Percentiles rank a stretch among this genome's conserved stretches.
Evolutionary conservation across 2,797 vertebrate genomes (phyloP).

Genomic region (Schizopygopsis pylzovi): DNA sequence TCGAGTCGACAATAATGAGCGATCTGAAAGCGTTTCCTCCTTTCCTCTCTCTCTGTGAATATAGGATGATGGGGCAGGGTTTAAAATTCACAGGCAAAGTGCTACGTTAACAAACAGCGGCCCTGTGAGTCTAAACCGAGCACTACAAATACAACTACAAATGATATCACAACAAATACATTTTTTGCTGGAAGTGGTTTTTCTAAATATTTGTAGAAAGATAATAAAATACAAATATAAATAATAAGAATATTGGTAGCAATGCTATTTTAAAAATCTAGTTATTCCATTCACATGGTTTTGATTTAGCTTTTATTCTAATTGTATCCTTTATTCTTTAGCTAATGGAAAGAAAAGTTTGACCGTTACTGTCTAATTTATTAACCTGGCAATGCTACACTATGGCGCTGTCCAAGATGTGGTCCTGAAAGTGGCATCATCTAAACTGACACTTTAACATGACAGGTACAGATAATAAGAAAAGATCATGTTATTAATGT

Average conservation of each 20-base stretch:
- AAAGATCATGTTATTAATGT: neutral
- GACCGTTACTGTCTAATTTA: neutral
- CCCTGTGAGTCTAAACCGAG: slow-evolving; percentile 67
- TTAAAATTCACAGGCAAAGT: neutral
- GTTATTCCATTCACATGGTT: no score
- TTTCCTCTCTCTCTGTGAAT: neutral
- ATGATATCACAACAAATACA: neutral
- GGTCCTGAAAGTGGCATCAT: neutral
- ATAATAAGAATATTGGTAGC: neutral
- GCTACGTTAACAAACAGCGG: slow-evolving; percentile 70
- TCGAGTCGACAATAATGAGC: neutral
- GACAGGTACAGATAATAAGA: neutral
- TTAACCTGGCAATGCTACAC: neutral
- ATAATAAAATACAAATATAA: no score
- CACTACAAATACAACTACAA: slow-evolving; percentile 52
- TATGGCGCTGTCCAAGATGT: neutral
- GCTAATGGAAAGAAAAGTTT: neutral
- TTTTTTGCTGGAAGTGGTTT: slow-evolving; percentile 32
- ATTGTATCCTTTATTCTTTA: neutral
- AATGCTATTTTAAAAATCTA: neutral
- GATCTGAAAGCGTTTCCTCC: neutral
- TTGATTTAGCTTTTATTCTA: neutral
- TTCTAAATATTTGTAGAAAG: neutral
- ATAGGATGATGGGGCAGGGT: slow-evolving; percentile 16
- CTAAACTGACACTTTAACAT: neutral